A percentile compares a stretch with the other conserved stretches of the same genome.
Conservation (phyloP, 2,888 invertebrate species). For the Standfussiana lucernea region DNA sequence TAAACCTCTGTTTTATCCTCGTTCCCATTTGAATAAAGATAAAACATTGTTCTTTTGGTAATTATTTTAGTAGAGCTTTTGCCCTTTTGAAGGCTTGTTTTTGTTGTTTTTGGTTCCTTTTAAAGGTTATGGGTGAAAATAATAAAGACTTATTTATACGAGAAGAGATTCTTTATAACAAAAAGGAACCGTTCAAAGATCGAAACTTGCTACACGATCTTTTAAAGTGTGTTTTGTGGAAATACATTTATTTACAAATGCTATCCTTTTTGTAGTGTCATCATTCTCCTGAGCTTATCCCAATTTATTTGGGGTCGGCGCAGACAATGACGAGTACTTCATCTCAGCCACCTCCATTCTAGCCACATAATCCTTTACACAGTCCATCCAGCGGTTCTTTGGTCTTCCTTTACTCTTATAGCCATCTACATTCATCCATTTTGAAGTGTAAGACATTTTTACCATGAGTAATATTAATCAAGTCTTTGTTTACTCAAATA, state of each 20-base stretch:
- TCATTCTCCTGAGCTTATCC: too few species aligned
- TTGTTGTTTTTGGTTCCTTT: background rate
- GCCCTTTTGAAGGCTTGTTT: background rate
- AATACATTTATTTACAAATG: background rate
- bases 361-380: too few species aligned
- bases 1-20: constrained; percentile 28
- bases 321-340: too few species aligned
- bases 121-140: background rate
- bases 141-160: background rate
- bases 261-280: background rate
- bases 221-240: background rate
- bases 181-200: background rate
- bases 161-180: background rate
- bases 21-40: constrained; percentile 52
- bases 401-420: too few species aligned
- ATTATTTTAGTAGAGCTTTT: constrained; percentile 52
- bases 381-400: too few species aligned
- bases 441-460: background rate
- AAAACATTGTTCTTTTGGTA: constrained; percentile 44
- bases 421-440: too few species aligned
- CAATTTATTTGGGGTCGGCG: too few species aligned
- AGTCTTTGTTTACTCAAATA: background rate
- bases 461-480: background rate
- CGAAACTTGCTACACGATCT: background rate
- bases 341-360: too few species aligned